Percentiles rank a stretch among this genome's conserved stretches.
These are phyloP conservation scores for Mechanitis mazaeus DNA, from an alignment of 2,888 invertebrate species.

Conservation along the genomic window DNA sequence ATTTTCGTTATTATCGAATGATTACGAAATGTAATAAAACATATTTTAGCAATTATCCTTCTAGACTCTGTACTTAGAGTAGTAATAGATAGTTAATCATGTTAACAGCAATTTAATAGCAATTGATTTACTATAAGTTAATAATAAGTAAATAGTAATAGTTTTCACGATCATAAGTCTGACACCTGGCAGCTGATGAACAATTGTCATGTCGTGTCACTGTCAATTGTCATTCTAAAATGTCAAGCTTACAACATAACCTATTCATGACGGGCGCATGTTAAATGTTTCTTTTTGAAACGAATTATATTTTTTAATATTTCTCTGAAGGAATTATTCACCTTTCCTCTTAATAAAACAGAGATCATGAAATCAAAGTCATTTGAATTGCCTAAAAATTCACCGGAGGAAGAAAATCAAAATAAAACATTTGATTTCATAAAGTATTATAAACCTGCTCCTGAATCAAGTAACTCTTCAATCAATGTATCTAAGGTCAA, in stretches of 20 bases:
- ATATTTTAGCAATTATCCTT: no score
- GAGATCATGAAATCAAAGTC: slow-evolving; percentile 50
- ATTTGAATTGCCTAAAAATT: slow-evolving; percentile 35
- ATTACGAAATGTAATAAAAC: no score
- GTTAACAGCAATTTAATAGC: no score
- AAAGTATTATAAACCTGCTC: slow-evolving; percentile 48
- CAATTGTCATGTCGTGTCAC: neutral
- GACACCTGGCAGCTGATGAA: no score
- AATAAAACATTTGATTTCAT: slow-evolving; percentile 52
- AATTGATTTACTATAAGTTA: no score
- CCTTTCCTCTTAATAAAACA: neutral
- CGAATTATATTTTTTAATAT: slow-evolving; percentile 17
- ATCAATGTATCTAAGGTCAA: slow-evolving; percentile 31
- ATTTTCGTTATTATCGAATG: no score
- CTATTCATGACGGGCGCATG: neutral
- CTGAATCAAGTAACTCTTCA: slow-evolving; percentile 41
- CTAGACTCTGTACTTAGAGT: no score
- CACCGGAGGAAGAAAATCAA: slow-evolving; percentile 34
- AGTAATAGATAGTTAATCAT: no score
- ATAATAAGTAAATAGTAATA: no score
- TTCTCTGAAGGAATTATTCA: neutral
- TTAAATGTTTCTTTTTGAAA: slow-evolving; percentile 6
- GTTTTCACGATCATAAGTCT: no score
- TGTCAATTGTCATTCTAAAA: neutral
- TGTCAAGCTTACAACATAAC: neutral